These are phyloP conservation scores for Tethya wilhelma DNA, from an alignment of 37 sponge, comb jelly and placozoan genomes.

Conservation along the genomic window DNA sequence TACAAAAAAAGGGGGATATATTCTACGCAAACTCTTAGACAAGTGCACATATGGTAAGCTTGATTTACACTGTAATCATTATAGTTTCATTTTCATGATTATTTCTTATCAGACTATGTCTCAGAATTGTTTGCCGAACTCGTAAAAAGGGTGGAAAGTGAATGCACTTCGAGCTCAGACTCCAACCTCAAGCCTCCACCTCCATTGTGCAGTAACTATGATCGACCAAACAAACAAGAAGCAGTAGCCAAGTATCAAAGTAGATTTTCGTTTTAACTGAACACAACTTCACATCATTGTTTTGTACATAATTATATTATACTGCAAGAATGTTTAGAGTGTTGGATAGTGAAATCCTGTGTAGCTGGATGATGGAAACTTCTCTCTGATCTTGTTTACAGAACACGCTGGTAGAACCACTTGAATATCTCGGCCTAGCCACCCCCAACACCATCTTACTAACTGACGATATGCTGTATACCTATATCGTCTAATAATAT, in stretches of 20 bases:
- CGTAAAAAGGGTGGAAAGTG: not conserved
- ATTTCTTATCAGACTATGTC: constrained; percentile 21
- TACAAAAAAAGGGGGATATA: constrained; percentile 14
- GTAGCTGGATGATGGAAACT: too few species aligned
- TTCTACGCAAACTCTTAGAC: constrained; percentile 4
- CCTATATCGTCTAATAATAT: too few species aligned
- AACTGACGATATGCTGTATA: too few species aligned
- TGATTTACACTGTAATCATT: not conserved
- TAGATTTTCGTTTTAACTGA: not conserved
- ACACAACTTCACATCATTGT: not conserved
- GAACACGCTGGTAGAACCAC: too few species aligned
- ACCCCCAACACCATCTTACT: too few species aligned
- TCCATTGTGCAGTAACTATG: not conserved
- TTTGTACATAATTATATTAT: not conserved
- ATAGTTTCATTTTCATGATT: not conserved
- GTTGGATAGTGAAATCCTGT: too few species aligned
- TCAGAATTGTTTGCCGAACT: constrained; percentile 2
- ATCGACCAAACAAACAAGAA: not conserved
- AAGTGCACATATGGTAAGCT: constrained; percentile 6
- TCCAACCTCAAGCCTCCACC: not conserved
- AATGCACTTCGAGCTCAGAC: not conserved
- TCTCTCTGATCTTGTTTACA: too few species aligned
- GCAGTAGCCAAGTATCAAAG: constrained; percentile 7
- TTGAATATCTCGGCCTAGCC: too few species aligned
- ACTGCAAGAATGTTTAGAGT: too few species aligned